Evolutionary conservation across 37 sponge, comb jelly and placozoan species (phyloP).

Genomic region (Theonella swinhoei): DNA sequence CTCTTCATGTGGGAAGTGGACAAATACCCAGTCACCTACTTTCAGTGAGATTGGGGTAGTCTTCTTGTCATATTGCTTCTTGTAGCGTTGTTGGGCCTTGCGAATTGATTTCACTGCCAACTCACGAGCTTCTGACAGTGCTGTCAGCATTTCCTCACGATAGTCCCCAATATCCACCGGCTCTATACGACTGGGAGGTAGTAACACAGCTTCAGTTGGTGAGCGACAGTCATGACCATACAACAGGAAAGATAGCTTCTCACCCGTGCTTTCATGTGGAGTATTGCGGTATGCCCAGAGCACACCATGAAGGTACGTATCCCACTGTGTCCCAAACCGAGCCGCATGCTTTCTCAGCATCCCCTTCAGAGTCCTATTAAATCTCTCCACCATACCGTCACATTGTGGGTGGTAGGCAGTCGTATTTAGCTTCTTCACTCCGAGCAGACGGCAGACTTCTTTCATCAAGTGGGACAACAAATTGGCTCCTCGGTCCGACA

Average conservation of each 20-base stretch:
- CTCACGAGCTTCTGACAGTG: too few species aligned
- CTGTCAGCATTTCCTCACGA: too few species aligned
- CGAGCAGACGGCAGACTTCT: constrained; percentile 36
- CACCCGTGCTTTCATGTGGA: constrained; percentile 35
- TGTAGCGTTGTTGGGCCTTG: constrained; percentile 12
- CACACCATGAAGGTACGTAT: constrained; percentile 35
- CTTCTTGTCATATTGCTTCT: constrained; percentile 4
- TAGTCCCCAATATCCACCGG: too few species aligned
- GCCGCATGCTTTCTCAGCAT: constrained; percentile 38
- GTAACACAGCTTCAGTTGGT: constrained; percentile 26
- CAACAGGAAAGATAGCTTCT: constrained; percentile 46
- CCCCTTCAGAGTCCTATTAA: constrained; percentile 32
- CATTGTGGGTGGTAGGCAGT: too few species aligned
- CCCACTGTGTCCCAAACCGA: constrained; percentile 32
- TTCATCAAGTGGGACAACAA: constrained; percentile 31
- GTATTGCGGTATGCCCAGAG: constrained; percentile 39
- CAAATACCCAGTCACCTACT: constrained; percentile 19
- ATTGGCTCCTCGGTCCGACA: constrained; percentile 44
- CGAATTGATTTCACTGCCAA: constrained; percentile 13
- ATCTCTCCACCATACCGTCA: constrained; percentile 51
- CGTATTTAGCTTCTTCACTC: constrained; percentile 29
- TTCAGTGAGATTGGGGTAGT: neutral
- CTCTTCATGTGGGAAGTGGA: constrained; percentile 13
- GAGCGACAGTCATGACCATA: constrained; percentile 44
- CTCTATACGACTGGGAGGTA: too few species aligned